These are phyloP conservation scores for Gandaritis pyraliata DNA, from an alignment of 2,888 invertebrate species.

Conservation along the genomic window DNA sequence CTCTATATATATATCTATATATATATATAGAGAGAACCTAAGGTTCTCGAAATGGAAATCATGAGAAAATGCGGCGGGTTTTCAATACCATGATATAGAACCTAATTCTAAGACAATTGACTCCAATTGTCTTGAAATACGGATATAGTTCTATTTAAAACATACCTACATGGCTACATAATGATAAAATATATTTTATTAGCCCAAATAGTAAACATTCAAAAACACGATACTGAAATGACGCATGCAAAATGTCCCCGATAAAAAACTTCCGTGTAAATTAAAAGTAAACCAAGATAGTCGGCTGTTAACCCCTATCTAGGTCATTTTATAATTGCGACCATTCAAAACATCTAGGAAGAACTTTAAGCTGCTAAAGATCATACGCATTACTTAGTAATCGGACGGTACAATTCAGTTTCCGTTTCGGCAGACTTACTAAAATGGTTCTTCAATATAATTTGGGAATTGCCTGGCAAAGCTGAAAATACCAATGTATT, in stretches of 20 bases:
- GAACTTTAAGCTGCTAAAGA: slow-evolving; percentile 16
- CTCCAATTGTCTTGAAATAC: too few species aligned
- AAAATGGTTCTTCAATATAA: background rate
- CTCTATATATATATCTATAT: too few species aligned
- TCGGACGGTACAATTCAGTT: background rate
- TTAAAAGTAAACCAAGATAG: slow-evolving; percentile 37
- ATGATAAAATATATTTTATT: too few species aligned
- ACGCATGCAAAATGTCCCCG: slow-evolving; percentile 36
- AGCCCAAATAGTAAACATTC: slow-evolving; percentile 17
- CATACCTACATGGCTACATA: too few species aligned
- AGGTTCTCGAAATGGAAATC: too few species aligned
- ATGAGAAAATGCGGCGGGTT: too few species aligned
- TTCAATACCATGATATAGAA: too few species aligned
- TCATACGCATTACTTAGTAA: slow-evolving; percentile 9
- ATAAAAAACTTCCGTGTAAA: slow-evolving; percentile 44
- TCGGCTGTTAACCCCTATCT: slow-evolving; percentile 38
- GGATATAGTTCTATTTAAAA: too few species aligned
- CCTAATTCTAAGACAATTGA: too few species aligned
- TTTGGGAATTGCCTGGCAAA: too few species aligned
- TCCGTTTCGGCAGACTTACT: background rate
- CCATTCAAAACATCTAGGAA: slow-evolving; percentile 20
- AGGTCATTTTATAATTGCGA: slow-evolving; percentile 30
- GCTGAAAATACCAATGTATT: too few species aligned
- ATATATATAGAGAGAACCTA: too few species aligned
- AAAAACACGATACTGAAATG: slow-evolving; percentile 29